Evolutionary conservation across 1,140 invertebrate genomes (phyloP).

Genomic region (Apis florea): DNA sequence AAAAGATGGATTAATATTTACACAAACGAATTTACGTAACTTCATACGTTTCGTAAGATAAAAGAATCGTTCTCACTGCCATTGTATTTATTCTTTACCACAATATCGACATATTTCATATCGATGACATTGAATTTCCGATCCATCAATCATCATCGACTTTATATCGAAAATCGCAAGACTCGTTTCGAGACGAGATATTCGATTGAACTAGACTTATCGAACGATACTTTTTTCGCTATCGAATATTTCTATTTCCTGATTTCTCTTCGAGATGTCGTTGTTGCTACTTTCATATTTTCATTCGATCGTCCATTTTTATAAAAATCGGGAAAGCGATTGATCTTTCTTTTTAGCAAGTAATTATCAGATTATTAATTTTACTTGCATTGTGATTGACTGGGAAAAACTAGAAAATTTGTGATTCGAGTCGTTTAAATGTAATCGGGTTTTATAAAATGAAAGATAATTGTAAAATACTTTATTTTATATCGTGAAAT

Average conservation of each 20-base stretch:
- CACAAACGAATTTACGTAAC: conserved; percentile 3
- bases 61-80: background rate
- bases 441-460: background rate
- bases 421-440: background rate
- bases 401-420: background rate
- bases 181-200: background rate
- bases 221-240: background rate
- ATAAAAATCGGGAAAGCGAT: background rate
- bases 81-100: too few relatives aligned
- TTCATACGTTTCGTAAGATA: background rate
- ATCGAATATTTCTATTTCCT: background rate
- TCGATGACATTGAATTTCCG: background rate
- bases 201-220: background rate
- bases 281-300: background rate
- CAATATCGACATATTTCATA: conserved; percentile 9
- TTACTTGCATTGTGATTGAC: background rate
- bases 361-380: background rate
- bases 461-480: background rate
- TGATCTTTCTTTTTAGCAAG: background rate
- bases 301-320: background rate
- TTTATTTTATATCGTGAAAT: background rate
- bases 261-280: background rate
- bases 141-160: background rate
- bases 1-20: background rate
- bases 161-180: background rate